These are phyloP conservation scores for Coturnix japonica DNA, from an alignment of 2,113 vertebrate species.

Conservation along the genomic window DNA sequence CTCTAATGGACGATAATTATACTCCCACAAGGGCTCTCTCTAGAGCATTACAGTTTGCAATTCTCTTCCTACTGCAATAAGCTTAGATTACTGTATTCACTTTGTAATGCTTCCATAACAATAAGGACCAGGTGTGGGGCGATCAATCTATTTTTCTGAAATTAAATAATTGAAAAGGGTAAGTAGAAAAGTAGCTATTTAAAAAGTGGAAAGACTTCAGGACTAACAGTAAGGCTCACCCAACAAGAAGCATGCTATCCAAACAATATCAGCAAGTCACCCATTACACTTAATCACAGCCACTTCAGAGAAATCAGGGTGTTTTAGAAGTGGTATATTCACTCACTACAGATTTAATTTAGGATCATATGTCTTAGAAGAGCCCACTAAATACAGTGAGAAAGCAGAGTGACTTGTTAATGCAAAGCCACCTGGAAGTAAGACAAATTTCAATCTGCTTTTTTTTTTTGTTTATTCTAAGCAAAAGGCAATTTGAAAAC, in stretches of 20 bases:
- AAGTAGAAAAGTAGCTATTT: not conserved
- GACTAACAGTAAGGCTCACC: not conserved
- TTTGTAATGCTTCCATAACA: not conserved
- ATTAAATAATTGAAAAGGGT: not conserved
- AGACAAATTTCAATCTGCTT: not conserved
- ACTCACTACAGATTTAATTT: not conserved
- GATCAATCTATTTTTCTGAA: not conserved
- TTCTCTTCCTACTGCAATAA: not conserved
- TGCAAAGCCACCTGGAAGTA: not conserved
- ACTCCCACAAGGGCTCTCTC: not conserved
- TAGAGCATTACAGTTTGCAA: not conserved
- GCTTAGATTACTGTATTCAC: not conserved
- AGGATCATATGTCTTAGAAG: not conserved
- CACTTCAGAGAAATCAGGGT: not conserved
- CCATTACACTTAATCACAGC: not conserved
- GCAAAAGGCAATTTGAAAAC: not conserved
- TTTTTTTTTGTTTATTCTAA: not conserved
- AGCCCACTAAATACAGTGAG: not conserved
- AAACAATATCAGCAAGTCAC: not conserved
- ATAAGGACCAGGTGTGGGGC: not conserved
- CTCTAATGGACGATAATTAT: not conserved
- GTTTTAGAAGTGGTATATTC: not conserved
- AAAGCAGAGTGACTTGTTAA: not conserved
- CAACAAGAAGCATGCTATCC: not conserved
- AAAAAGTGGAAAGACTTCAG: not conserved